Evolutionary conservation across 2,888 invertebrate species (phyloP), one percentile per base, ranked within the genome.

Genomic region (Subacronicta megacephala): DNA sequence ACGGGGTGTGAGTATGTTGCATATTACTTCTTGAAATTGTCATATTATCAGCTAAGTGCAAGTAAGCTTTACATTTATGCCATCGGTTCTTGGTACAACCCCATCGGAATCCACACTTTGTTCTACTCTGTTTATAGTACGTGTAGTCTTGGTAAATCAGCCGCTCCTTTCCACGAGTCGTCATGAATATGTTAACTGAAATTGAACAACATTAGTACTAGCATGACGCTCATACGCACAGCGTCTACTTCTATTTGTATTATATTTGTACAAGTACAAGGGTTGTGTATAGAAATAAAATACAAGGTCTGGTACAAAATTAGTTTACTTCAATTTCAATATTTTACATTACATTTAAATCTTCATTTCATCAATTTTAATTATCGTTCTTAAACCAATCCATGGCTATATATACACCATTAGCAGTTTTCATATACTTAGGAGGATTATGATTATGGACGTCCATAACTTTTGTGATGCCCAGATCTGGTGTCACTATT

Each of bases 111-210:
- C 94, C 94, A 44, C 74, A 82, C 15, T 88, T 80, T 1, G 92
- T 92, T 13, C 88, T 79, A 61, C 89, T 91, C 66, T 93, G 93
- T 75, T 93, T 93, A 81, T 93, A 94, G 74, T 93, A 94, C 0
- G 93, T 92, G 67, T 83, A 93, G 77, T 93, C 85, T 64, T 90
- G 70, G 71, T 87, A 90, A 26, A 94, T 81, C 54, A 93, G 72
- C 13, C 93, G 76, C 80, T 93, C 93, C 63, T 93, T 94, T 5
- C 94, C 94, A 9, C 93, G 84, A 5, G 89, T 51, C 51, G 93
- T 94, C 93, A 93, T 93, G 79, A 94, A 94, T 84, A 94, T 93
- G 77, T 93, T 93, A 70, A 94, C 93, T 94, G 93, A 83, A 93
- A 93, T 50, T 37, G 50, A 45, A 51, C 36, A 20, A 38, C 17